A percentile compares a stretch with the other conserved stretches of the same genome.
These are phyloP conservation scores for Drosophila limbata DNA, from an alignment of 2,888 invertebrate genomes.

Conservation along the genomic window DNA sequence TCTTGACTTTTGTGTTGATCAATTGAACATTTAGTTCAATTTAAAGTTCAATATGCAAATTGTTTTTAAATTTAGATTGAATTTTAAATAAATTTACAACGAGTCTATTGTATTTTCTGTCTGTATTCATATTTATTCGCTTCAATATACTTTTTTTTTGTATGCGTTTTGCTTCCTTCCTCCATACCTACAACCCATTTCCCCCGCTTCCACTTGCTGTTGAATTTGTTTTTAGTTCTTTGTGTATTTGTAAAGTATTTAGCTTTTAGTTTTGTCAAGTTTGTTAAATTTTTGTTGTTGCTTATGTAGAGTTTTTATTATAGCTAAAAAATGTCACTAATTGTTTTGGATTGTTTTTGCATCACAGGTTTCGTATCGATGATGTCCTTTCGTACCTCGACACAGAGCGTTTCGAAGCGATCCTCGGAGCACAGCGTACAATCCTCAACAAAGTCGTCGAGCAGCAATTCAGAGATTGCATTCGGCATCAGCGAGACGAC, in stretches of 20 bases:
- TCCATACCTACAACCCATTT: neutral
- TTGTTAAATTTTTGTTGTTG: neutral
- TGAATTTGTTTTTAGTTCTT: neutral
- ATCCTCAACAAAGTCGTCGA: conserved; percentile 82
- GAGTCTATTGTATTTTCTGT: conserved; percentile 1
- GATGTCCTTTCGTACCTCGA: conserved; percentile 88
- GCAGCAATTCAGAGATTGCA: conserved; percentile 80
- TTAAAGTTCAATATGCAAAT: no score
- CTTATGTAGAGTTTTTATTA: neutral
- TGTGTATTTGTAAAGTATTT: conserved; percentile 8
- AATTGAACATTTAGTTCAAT: no score
- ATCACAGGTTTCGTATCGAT: conserved; percentile 87
- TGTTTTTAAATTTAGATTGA: no score
- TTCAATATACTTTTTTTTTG: neutral
- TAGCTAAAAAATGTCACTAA: neutral
- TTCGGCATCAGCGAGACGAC: conserved; percentile 73
- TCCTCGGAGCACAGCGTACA: conserved; percentile 87
- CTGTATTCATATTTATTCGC: neutral
- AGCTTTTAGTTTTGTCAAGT: conserved; percentile 1
- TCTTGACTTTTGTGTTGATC: no score
- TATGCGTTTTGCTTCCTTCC: neutral
- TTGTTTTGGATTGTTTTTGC: neutral
- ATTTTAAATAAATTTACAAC: neutral
- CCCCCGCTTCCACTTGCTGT: neutral
- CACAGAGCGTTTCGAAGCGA: conserved; percentile 88